Conservation (phyloP, 1,140 invertebrate species). For the Drosophila teissieri region DNA sequence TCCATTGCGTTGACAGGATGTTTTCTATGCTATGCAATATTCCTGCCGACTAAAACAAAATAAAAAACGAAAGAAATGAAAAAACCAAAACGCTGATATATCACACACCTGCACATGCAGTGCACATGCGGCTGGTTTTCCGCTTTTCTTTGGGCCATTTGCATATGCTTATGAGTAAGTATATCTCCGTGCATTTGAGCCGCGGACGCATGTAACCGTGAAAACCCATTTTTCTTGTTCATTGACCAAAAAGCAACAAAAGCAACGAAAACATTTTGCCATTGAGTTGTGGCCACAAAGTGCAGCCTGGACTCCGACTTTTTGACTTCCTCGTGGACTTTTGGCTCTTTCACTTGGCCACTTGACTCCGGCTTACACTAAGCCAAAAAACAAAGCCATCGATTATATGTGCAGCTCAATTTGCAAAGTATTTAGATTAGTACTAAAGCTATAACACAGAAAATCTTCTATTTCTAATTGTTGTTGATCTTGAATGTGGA, state of each 20-base stretch:
- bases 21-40: conserved; percentile 10
- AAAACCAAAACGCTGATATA: conserved; percentile 8
- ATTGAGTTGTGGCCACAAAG: conserved; percentile 41
- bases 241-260: conserved; percentile 72
- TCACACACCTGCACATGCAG: conserved; percentile 42
- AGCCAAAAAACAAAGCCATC: neutral
- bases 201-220: conserved; percentile 78
- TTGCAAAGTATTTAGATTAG: too few relatives aligned
- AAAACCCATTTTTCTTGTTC: conserved; percentile 82
- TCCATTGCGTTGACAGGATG: conserved; percentile 23
- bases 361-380: conserved; percentile 17
- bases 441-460: too few relatives aligned
- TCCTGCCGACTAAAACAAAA: neutral
- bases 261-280: conserved; percentile 43
- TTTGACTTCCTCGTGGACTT: conserved; percentile 32
- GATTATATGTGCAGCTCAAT: too few relatives aligned
- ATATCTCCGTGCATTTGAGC: conserved; percentile 27
- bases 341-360: conserved; percentile 44
- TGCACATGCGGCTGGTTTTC: conserved; percentile 28
- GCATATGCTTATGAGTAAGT: conserved; percentile 22
- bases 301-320: conserved; percentile 34
- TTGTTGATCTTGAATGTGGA: too few relatives aligned
- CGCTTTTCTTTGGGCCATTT: conserved; percentile 12
- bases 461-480: too few relatives aligned
- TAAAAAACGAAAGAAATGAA: neutral